phyloP scores from a whole-genome alignment of 2,113 vertebrate genomes.

The Dipodomys merriami region DNA sequence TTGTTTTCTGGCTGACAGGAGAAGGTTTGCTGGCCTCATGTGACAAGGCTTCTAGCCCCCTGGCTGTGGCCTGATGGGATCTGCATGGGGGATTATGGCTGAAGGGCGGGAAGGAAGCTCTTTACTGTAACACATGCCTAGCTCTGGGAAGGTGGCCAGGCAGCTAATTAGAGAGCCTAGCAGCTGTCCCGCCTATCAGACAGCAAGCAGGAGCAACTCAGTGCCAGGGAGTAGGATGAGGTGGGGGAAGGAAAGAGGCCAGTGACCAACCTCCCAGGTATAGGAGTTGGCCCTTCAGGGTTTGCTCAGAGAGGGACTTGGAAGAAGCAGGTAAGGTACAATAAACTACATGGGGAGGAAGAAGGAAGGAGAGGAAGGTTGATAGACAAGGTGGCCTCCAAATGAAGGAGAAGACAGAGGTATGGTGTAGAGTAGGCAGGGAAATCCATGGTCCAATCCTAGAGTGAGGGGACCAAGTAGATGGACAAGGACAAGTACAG shows the following conservation, averaged over 20 bases:
- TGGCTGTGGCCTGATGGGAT: slow-evolving; percentile 34
- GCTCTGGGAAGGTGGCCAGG: slow-evolving; percentile 64
- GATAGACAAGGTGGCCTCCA: neutral
- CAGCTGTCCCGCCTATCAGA: slow-evolving; percentile 78
- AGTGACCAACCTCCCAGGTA: neutral
- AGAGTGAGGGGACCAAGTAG: neutral
- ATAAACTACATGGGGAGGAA: neutral
- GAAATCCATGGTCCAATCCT: neutral
- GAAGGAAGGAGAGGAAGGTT: neutral
- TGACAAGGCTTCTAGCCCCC: slow-evolving; percentile 5
- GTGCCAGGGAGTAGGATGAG: neutral
- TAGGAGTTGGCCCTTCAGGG: neutral
- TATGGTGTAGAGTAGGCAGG: neutral
- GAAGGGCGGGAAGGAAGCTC: slow-evolving; percentile 42
- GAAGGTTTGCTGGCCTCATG: neutral
- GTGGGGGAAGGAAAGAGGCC: neutral
- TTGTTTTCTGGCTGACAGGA: neutral
- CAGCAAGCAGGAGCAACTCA: neutral
- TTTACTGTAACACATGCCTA: slow-evolving; percentile 70
- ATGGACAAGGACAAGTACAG: neutral
- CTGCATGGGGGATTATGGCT: slow-evolving; percentile 57
- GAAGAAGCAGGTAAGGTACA: neutral
- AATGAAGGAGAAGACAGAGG: neutral
- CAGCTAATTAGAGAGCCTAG: slow-evolving; percentile 75
- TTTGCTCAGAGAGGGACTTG: neutral